Evolutionary conservation across 2,113 vertebrate genomes (phyloP).

Genomic region (Cettia cetti): DNA sequence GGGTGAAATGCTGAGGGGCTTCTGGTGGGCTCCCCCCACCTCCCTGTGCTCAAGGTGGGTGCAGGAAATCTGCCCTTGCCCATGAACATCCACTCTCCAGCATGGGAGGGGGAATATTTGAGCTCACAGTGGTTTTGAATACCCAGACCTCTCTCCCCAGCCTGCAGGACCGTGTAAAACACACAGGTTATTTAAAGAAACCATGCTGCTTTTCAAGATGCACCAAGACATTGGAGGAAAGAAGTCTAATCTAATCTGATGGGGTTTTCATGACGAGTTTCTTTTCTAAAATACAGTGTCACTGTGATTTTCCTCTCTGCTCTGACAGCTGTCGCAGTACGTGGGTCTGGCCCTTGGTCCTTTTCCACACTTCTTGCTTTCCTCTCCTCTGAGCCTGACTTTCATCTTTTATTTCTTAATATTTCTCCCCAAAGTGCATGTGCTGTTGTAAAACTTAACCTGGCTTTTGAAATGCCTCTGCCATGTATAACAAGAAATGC

Average conservation of each 20-base stretch:
- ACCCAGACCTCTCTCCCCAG: background rate
- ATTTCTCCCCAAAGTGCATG: background rate
- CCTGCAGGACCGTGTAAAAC: background rate
- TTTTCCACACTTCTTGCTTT: background rate
- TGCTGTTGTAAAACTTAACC: background rate
- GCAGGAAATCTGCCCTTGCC: background rate
- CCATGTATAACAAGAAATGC: background rate
- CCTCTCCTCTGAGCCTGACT: background rate
- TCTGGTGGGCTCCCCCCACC: background rate
- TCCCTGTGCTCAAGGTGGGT: background rate
- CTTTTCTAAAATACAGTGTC: background rate
- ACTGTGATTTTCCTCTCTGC: background rate
- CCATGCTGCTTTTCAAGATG: background rate
- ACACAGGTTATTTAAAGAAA: background rate
- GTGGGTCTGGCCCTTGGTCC: rapidly evolving
- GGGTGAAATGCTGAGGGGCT: background rate
- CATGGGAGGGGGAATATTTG: rapidly evolving
- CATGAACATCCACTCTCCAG: background rate
- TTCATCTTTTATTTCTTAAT: background rate
- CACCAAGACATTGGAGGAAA: background rate
- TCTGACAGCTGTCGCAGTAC: rapidly evolving
- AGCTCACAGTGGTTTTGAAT: background rate
- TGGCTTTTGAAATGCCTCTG: background rate
- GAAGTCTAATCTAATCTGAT: background rate
- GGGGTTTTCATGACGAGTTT: background rate